Evolutionary conservation across 2,888 invertebrate genomes (phyloP), one percentile per base, ranked within the genome.

Genomic region (Calliopum simillimum): DNA sequence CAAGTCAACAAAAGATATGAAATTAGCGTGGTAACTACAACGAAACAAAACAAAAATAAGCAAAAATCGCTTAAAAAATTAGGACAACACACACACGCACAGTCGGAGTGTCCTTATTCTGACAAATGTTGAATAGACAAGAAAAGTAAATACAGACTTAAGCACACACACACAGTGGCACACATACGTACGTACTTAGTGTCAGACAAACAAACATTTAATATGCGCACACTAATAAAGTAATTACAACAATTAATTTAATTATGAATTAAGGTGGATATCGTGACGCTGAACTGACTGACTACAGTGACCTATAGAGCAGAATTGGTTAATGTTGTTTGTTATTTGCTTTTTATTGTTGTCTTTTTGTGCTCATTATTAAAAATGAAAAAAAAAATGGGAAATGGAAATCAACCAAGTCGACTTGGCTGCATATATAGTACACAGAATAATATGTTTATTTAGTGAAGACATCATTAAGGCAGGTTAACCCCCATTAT

Each of bases 221-320:
- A 47, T n/a, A 47, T 21, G 16, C n/a, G 13, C 21, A 74, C 75
- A 78, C 78, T 83, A 84, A 82, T 84, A 80, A 83, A 84, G 80
- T 81, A 82, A 84, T 82, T 83, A 80, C 78, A 77, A 77, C 82
- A 83, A 82, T 80, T 82, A 81, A 80, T 81, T 84, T 80, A 84
- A 84, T 84, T 83, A 83, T 82, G 77, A 82, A 84, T 81, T 80
- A 81, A 78, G 75, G n/a, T n/a, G n/a, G 77, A 44, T 55, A 71
- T 73, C 72, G 72, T 75, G 75, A 65, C 68, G 70, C 69, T n/a
- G n/a, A n/a, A n/a, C n/a, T n/a, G 33, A 33, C 33, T 33, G 33
- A 33, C 33, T 8, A n/a, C n/a, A n/a, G n/a, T n/a, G n/a, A n/a
- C n/a, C n/a, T n/a, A n/a, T 33, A 33, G 8, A 33, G 33, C 33